These are phyloP conservation scores for Adelosebastes latens DNA, from an alignment of 2,797 vertebrate genomes.

Conservation along the genomic window DNA sequence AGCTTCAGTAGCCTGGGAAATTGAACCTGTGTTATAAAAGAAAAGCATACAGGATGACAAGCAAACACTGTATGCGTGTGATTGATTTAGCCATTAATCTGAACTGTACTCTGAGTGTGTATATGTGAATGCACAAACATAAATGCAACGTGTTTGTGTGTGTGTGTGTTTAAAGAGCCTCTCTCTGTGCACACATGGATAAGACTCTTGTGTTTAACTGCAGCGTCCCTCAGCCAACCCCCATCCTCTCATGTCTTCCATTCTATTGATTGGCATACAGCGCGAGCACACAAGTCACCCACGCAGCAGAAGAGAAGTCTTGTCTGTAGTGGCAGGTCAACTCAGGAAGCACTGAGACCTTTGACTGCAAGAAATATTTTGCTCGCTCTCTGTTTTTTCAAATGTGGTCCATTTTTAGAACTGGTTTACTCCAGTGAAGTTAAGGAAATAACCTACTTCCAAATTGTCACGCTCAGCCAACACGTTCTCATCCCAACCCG, in stretches of 20 bases:
- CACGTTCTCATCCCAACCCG: no score
- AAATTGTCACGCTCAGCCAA: background rate
- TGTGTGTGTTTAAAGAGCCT: constrained; percentile 56
- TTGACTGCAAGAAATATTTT: constrained; percentile 7
- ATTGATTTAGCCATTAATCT: constrained; percentile 73
- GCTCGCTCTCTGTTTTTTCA: background rate
- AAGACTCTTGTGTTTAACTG: constrained; percentile 65
- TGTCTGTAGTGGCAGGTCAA: constrained; percentile 22
- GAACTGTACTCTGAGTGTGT: background rate
- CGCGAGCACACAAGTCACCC: constrained; percentile 36
- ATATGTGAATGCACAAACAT: constrained; percentile 3
- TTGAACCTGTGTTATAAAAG: constrained; percentile 69
- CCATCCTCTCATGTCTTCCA: constrained; percentile 18
- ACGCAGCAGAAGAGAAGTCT: background rate
- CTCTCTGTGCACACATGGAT: constrained; percentile 73
- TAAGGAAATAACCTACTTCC: background rate
- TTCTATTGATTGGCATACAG: constrained; percentile 60
- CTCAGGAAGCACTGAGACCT: constrained; percentile 18
- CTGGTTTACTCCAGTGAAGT: background rate
- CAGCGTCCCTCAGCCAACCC: constrained; percentile 43
- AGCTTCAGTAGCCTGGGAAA: constrained; percentile 71
- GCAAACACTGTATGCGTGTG: constrained; percentile 63
- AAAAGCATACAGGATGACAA: constrained; percentile 64
- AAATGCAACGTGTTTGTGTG: constrained; percentile 23
- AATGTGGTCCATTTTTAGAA: background rate